Evolutionary conservation across 2,797 vertebrate species (phyloP).

Genomic region (Graptemys geographica): DNA sequence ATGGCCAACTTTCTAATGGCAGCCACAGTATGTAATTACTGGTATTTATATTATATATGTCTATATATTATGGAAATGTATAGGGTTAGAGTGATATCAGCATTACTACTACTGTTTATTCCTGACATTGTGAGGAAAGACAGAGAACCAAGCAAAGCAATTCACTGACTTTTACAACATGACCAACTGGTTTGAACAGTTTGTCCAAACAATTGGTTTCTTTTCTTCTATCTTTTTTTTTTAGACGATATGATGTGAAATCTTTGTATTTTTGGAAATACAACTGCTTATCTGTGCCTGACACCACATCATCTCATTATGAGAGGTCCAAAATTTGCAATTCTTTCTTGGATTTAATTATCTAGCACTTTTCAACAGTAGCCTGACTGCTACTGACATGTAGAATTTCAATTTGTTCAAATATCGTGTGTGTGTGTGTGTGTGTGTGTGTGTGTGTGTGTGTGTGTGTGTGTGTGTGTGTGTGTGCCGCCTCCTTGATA

Average conservation of each 20-base stretch:
- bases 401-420: constrained; percentile 82
- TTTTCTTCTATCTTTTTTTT: constrained; percentile 55
- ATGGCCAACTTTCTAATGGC: background rate
- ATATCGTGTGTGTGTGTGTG: constrained; percentile 66
- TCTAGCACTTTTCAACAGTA: constrained; percentile 80
- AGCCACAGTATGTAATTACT: background rate
- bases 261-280: constrained; percentile 70
- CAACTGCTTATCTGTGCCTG: constrained; percentile 76
- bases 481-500: constrained; percentile 71
- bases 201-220: constrained; percentile 12
- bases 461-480: constrained; percentile 66
- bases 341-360: constrained; percentile 87
- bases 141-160: background rate
- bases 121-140: background rate
- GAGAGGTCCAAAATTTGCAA: constrained; percentile 73
- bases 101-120: background rate
- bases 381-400: constrained; percentile 78
- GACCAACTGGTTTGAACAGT: background rate
- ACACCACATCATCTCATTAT: constrained; percentile 72
- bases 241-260: constrained; percentile 12
- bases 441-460: constrained; percentile 58
- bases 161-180: background rate
- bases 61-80: background rate
- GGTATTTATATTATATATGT: background rate
- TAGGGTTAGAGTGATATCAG: background rate